phyloP scores from a whole-genome alignment of 2,797 vertebrate species.

The Periparus ater region DNA sequence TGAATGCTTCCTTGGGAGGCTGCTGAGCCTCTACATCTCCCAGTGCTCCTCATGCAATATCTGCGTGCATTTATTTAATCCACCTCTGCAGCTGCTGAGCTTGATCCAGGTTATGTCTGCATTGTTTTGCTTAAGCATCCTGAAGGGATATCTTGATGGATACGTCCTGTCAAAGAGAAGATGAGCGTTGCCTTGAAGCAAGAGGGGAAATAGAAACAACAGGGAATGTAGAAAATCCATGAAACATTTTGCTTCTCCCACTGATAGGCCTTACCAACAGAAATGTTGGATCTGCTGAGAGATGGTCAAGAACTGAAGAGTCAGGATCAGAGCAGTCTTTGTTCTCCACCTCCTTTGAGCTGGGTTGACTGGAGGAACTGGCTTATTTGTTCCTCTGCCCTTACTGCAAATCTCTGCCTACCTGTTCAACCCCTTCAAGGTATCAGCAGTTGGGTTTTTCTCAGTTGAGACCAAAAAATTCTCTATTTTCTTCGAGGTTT shows the following conservation, averaged over 20 bases:
- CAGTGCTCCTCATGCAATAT: background rate
- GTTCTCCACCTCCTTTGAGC: background rate
- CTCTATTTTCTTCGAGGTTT: background rate
- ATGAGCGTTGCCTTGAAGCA: conserved; percentile 7
- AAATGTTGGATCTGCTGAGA: background rate
- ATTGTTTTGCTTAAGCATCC: background rate
- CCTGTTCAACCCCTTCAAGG: background rate
- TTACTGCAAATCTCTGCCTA: background rate
- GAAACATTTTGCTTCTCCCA: background rate
- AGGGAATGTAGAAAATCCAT: background rate
- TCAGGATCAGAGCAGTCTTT: background rate
- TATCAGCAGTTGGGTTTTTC: background rate
- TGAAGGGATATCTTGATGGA: background rate
- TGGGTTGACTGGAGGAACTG: background rate
- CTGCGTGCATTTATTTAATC: background rate
- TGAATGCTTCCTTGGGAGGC: background rate
- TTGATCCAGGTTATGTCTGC: background rate
- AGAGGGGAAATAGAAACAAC: background rate
- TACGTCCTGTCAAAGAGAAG: background rate
- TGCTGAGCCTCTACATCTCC: background rate
- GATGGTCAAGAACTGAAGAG: background rate
- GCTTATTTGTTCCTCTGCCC: background rate
- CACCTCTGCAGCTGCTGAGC: background rate
- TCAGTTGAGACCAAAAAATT: background rate
- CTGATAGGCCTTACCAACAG: background rate